phyloP scores from a whole-genome alignment of 2,888 invertebrate species.

The Pheosia tremula region DNA sequence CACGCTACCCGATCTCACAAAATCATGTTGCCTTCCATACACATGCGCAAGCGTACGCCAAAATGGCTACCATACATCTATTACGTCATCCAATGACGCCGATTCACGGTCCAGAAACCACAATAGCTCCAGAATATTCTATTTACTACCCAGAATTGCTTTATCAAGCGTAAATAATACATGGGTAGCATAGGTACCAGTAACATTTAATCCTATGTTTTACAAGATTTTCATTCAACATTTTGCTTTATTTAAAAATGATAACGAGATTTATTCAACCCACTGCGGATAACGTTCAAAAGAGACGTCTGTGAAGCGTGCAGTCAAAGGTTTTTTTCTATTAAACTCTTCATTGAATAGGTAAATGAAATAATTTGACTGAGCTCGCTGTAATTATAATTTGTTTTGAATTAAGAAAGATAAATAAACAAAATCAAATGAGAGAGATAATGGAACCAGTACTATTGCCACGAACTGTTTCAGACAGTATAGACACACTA shows the following conservation, averaged over 20 bases:
- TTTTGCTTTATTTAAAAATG: neutral
- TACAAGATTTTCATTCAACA: neutral
- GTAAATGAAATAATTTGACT: no score
- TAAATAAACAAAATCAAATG: no score
- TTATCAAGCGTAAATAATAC: neutral
- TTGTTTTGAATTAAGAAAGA: no score
- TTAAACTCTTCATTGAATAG: neutral
- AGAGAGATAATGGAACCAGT: no score
- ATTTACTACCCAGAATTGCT: constrained; percentile 1
- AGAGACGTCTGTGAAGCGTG: neutral
- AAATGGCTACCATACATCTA: neutral
- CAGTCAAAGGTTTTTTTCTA: neutral
- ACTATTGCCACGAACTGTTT: no score
- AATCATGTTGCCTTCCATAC: neutral
- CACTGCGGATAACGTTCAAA: neutral
- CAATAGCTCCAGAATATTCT: constrained; percentile 13
- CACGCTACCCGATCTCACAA: neutral
- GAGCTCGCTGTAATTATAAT: no score
- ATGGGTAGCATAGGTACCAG: neutral
- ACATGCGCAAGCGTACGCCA: neutral
- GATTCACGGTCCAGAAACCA: constrained; percentile 22
- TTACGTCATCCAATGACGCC: constrained; percentile 18
- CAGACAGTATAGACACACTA: no score
- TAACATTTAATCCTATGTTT: neutral
- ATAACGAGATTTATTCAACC: neutral